Evolutionary conservation across 2,888 invertebrate species (phyloP).

Genomic region (Troides helena): DNA sequence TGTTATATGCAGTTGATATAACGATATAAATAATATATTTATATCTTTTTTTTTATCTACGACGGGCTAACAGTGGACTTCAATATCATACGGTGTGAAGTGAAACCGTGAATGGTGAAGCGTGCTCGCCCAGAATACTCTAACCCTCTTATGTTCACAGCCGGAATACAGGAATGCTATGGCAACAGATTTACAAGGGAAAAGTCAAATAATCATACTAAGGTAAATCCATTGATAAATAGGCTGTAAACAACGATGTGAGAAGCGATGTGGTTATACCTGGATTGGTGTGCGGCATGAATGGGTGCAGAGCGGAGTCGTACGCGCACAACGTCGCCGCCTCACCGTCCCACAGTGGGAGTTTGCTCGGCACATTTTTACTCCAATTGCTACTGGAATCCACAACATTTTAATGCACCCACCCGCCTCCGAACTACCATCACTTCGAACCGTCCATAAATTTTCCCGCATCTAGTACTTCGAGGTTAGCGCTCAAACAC

Average conservation of each 20-base stretch:
- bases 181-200: not conserved
- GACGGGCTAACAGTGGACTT: too few species aligned
- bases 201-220: too few species aligned
- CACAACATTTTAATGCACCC: conserved; percentile 44
- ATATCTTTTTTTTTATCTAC: too few species aligned
- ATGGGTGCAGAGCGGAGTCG: conserved; percentile 55
- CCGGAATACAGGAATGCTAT: not conserved
- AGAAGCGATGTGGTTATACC: conserved; percentile 45
- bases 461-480: not conserved
- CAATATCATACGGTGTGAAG: not conserved
- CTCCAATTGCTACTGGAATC: conserved; percentile 77
- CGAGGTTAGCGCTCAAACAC: not conserved
- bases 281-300: conserved; percentile 57
- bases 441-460: conserved; percentile 23
- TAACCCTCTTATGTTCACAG: not conserved
- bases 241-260: conserved; percentile 1
- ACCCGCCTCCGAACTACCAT: conserved; percentile 15
- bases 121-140: not conserved
- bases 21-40: too few species aligned
- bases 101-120: not conserved
- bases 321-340: conserved; percentile 65
- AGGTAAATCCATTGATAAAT: too few species aligned
- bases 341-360: conserved; percentile 74
- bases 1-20: too few species aligned
- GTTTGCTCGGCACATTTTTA: conserved; percentile 62